phyloP scores from a whole-genome alignment of 2,113 vertebrate genomes.

The Pelodiscus sinensis region DNA sequence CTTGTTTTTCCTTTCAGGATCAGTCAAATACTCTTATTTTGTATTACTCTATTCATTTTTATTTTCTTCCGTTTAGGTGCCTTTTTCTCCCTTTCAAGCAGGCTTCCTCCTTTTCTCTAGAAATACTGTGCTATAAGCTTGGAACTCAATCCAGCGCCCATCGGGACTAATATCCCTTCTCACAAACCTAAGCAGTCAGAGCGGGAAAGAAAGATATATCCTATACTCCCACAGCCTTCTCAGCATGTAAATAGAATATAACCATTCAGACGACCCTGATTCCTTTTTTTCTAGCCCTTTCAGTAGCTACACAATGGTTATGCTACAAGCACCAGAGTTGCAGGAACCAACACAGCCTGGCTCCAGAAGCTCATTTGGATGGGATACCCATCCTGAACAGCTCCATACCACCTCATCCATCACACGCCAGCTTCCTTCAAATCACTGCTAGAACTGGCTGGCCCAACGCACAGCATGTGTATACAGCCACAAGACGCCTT shows the following conservation, averaged over 20 bases:
- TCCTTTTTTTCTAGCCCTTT: neutral
- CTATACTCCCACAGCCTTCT: neutral
- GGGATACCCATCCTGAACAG: neutral
- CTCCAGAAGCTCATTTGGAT: neutral
- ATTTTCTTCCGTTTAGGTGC: neutral
- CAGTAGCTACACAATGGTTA: neutral
- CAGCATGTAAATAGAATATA: neutral
- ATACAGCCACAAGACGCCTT: accelerated
- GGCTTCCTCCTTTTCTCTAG: neutral
- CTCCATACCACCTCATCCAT: neutral
- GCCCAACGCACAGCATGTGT: neutral
- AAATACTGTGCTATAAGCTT: accelerated
- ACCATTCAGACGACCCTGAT: neutral
- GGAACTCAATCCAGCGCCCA: neutral
- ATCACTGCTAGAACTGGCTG: neutral
- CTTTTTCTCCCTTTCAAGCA: neutral
- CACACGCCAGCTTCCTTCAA: neutral
- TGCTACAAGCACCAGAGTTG: neutral
- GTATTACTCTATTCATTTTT: neutral
- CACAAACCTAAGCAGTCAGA: neutral
- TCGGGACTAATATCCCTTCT: neutral
- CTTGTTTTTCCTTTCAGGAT: neutral
- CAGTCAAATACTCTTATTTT: neutral
- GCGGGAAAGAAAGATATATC: neutral
- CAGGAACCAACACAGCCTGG: neutral